A percentile compares a stretch with the other conserved stretches of the same genome.
phyloP scores from a whole-genome alignment of 1,140 invertebrate genomes.

The Microplitis mediator region DNA sequence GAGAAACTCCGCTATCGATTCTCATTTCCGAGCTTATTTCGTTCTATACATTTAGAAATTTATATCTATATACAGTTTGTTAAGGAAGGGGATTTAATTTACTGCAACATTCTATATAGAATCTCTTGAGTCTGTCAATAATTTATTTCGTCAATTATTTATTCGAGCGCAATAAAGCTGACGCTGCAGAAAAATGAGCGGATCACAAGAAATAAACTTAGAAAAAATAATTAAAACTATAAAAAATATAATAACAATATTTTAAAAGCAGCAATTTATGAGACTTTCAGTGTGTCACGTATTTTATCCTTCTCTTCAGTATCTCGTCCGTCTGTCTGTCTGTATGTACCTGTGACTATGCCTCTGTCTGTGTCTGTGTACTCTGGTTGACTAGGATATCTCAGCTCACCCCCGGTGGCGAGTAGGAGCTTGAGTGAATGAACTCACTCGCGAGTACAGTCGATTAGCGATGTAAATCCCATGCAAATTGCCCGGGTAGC shows the following conservation, averaged over 20 bases:
- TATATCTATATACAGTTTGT: slow-evolving; percentile 1
- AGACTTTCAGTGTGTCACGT: too few species aligned
- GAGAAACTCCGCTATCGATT: slow-evolving; percentile 22
- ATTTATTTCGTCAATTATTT: slow-evolving; percentile 6
- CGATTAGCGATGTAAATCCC: slow-evolving; percentile 49
- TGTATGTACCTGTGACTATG: too few species aligned
- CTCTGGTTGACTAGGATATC: neutral
- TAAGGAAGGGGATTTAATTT: slow-evolving; percentile 9
- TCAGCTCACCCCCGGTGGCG: neutral
- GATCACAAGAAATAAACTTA: neutral
- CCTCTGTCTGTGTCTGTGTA: too few species aligned
- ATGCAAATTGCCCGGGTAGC: slow-evolving; percentile 51
- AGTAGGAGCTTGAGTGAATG: neutral
- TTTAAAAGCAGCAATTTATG: too few species aligned
- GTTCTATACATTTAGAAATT: neutral
- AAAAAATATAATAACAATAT: too few species aligned
- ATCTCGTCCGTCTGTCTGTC: too few species aligned
- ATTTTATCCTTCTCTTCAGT: too few species aligned
- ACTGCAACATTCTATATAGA: slow-evolving; percentile 5
- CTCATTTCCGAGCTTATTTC: slow-evolving; percentile 1
- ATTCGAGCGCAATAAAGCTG: neutral
- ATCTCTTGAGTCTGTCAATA: slow-evolving; percentile 7
- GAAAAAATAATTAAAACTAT: neutral
- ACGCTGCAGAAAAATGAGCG: neutral
- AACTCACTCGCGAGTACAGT: slow-evolving; percentile 14